Base-by-base conservation (phyloP, 2,888 invertebrate species). In the Graphium colonna region DNA sequence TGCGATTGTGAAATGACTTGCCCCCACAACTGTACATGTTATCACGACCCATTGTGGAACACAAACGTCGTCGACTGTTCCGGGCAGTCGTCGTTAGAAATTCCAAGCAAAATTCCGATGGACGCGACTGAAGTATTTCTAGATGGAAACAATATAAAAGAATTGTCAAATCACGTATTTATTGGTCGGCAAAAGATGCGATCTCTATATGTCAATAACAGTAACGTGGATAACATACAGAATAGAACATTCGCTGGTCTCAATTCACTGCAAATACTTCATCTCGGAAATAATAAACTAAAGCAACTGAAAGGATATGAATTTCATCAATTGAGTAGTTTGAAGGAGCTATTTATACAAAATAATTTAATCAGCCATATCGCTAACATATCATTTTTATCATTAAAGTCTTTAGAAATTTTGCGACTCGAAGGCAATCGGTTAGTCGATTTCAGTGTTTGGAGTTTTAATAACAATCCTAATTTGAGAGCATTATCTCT, bases 1-100 rank as follows among this genome's bases (percentile, higher is more conserved):
- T 98, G 98, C 83, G 98, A 98, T 83, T 98, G 98, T 86, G 97
- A 98, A 90, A 97, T 97, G 95, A 97, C 96, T 60, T 98, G 98
- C 75, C 98, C 98, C 28, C 92, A 93, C 68, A 96, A 96, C 71
- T 98, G 98, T 89, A 94, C 95, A 64, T 98, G 98, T 82, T 98
- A 96, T 86, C 97, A 97, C 80, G 98, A 98, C 75, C 95, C 96
- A 77, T 94, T 95, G 60, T 98, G 97, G 96, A 94, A 95, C 66
- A 96, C 96, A 49, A 97, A 97, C 81, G 95, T 97, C 39, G 97
- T 97, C 43, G 97, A 97, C 78, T 97, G 97, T 82, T 96, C 96
- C 63, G 93, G 94, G 12, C 94, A 95, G 79, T 91, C 92, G 71
- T 93, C 95, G 69, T 87, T 90, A 58, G 94, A 95, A 77, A 93